Base-by-base conservation (phyloP, 2,797 vertebrate genomes). In the Epinephelus awoara region DNA sequence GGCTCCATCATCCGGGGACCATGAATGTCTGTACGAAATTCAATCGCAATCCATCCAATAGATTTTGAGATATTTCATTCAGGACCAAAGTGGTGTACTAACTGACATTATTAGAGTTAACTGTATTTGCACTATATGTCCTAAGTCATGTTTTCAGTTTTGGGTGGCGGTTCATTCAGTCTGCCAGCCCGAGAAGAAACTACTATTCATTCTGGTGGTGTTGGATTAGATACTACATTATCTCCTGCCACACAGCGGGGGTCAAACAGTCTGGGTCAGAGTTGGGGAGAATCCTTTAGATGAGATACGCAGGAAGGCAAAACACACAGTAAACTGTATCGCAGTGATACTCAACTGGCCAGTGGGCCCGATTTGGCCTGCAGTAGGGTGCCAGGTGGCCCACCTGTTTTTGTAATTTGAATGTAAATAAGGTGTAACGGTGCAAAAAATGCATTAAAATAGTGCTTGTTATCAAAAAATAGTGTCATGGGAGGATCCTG, bases 181-280 rank as follows among this genome's bases (percentile, higher is more conserved):
- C 57, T 38, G 38, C 10, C 56, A 68, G 5, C 0, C 14, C 2
- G 2, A 49, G 23, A 46, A 23, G 34, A 52, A 47, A 25, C 18
- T 5, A 18, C 13, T 56, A 6, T 56, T 52, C 3, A 11, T 23
- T 57, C 19, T 21, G 40, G 17, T 42, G 38, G n/a, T 44, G 50
- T 13, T 68, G 42, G 40, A 74, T 69, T 73, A 50, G 58, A 58
- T 23, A 59, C 7, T 29, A 46, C 5, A 34, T 34, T 40, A 14
- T 51, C 7, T 65, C 18, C 52, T 42, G 23, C 11, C n/a, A 34
- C 25, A 38, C 7, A 13, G 61, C 27, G 2, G 9, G n/a, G 15
- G 17, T 8, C 23, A 46, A 42, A 67, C 50, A 61, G 21, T 55
- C 27, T 18, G 9, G 23, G 38, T 65, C 46, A 34, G 52, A 4